A percentile compares a stretch with the other conserved stretches of the same genome.
Evolutionary conservation across 92 coral and sea anemone genomes (phyloP).

Genomic region (Epizoanthus fatuus): DNA sequence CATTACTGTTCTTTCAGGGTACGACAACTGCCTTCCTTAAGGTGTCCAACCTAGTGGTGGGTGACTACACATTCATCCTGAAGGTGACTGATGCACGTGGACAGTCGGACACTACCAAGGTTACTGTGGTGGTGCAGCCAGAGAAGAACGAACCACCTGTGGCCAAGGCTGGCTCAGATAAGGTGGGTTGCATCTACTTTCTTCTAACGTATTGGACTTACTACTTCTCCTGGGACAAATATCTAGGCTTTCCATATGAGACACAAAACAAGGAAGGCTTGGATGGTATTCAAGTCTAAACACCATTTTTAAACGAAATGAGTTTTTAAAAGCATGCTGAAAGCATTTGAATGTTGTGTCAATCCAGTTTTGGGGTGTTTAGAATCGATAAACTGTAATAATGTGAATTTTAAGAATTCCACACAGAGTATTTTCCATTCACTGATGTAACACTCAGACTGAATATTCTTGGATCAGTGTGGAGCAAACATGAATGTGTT

Average conservation of each 20-base stretch:
- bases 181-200: conserved; percentile 65
- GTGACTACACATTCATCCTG: conserved; percentile 96
- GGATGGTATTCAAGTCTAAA: too few relatives aligned
- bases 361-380: too few relatives aligned
- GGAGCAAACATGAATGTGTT: not conserved
- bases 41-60: conserved; percentile 98
- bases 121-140: conserved; percentile 98
- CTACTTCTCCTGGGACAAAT: not conserved
- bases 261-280: not conserved
- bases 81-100: conserved; percentile 99
- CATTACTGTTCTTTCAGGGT: conserved; percentile 57
- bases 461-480: too few relatives aligned
- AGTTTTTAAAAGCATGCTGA: too few relatives aligned
- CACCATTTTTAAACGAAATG: too few relatives aligned
- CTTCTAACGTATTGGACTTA: not conserved
- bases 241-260: not conserved
- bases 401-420: too few relatives aligned
- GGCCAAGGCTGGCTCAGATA: conserved; percentile 98
- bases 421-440: too few relatives aligned
- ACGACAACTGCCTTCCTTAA: conserved; percentile 88
- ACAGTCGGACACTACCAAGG: conserved; percentile 85
- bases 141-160: conserved; percentile 97
- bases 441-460: too few relatives aligned
- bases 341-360: too few relatives aligned
- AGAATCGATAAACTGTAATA: too few relatives aligned